Evolutionary conservation across 2,113 vertebrate genomes (phyloP), one percentile per base, ranked within the genome.

Genomic region (Probosciger aterrimus): DNA sequence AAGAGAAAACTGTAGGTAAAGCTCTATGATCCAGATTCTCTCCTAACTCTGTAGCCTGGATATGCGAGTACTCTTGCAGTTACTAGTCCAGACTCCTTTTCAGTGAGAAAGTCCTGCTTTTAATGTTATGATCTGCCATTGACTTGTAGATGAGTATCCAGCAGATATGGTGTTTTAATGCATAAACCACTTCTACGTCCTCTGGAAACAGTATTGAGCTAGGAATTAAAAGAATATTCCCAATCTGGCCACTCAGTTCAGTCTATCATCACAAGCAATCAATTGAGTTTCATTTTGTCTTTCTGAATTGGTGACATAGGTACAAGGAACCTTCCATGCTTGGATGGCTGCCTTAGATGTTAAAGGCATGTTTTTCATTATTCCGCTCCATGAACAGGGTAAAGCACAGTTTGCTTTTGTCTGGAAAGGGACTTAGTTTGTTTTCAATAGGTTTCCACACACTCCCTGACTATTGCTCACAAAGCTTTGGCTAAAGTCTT

Each of bases 151-250:
- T 20, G 3, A 70, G 18, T 74, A 77, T 78, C 18, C 16, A 22
- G 25, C 6, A 67, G 9, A n/a, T 44, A 19, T 0, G 8, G 4
- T 60, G 55, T 71, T 80, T 65, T 44, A 71, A 63, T 18, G 3
- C 9, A 75, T 9, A 75, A 74, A 37, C 3, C 10, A 46, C 10
- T 59, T 64, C 25, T 49, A 11, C 0, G 0, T 79, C 17, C 28
- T 65, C n/a, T 1, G 2, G 25, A 19, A 93, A 67, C 8, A 81
- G 3, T 6, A 39, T 2, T 57, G 31, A 50, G 3, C 3, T 64
- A 46, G 14, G 16, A 87, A 49, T 53, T n/a, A 76, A 75, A 76
- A 79, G 11, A 85, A 33, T 76, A 37, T 73, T 83, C 18, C 4
- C 6, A 22, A 33, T 59, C 27, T 91, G 8, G 14, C n/a, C 18